Percentiles rank a stretch among this genome's conserved stretches.
Conservation (phyloP, 2,888 invertebrate genomes). For the Drosophila putrida region DNA sequence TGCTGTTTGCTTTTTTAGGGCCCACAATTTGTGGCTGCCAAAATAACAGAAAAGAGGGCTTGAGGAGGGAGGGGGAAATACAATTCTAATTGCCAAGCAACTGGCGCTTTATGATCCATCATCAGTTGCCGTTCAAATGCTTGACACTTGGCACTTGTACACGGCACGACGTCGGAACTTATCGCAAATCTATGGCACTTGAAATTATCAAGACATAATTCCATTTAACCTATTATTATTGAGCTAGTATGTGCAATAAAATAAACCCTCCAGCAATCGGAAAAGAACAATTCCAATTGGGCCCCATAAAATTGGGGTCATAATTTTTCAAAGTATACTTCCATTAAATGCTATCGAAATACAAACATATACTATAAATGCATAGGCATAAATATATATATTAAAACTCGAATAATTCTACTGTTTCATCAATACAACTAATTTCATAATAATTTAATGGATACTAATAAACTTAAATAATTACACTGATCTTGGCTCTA, state of each 20-base stretch:
- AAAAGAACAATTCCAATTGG: slow-evolving; percentile 7
- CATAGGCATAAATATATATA: slow-evolving; percentile 13
- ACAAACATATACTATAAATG: slow-evolving; percentile 18
- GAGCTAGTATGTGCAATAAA: slow-evolving; percentile 24
- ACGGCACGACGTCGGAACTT: slow-evolving; percentile 26
- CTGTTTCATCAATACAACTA: too few relatives aligned
- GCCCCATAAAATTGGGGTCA: slow-evolving; percentile 29
- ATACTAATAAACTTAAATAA: too few relatives aligned
- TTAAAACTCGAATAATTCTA: neutral
- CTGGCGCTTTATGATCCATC: slow-evolving; percentile 41
- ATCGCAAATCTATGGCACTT: slow-evolving; percentile 59
- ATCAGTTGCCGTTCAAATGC: slow-evolving; percentile 18
- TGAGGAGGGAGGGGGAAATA: slow-evolving; percentile 10
- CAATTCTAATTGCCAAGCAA: slow-evolving; percentile 40
- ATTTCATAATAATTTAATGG: too few relatives aligned
- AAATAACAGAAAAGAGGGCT: neutral
- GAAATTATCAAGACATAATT: slow-evolving; percentile 60
- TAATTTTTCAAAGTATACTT: slow-evolving; percentile 18
- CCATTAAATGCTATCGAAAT: slow-evolving; percentile 15
- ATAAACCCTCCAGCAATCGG: slow-evolving; percentile 12
- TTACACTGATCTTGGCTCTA: neutral
- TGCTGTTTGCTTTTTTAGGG: slow-evolving; percentile 24
- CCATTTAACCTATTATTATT: slow-evolving; percentile 58
- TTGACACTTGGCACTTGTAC: slow-evolving; percentile 24
- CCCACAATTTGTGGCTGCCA: neutral